Base-by-base conservation (phyloP, 1,140 invertebrate species). In the Oryzaephilus surinamensis region DNA sequence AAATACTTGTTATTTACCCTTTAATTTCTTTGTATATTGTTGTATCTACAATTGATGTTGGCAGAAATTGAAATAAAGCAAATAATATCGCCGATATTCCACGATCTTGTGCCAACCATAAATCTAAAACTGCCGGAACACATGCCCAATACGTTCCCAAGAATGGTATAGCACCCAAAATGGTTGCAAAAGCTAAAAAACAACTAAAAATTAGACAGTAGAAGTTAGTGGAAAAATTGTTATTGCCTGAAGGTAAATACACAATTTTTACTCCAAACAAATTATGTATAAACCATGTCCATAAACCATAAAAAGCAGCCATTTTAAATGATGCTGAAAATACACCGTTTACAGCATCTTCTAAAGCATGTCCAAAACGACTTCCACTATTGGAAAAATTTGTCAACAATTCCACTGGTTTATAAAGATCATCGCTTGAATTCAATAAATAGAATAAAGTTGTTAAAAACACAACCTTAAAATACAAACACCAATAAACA, bases 11-110 rank as follows among this genome's bases (percentile, higher is more conserved):
- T 14, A 43, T 38, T 19, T 65, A 96, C 92, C 91, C 90, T 71
- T 96, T 94, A 27, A 99, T 95, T 70, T 98, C 95, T 36, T 83
- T 84, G 55, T 98, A 97, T 48, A 99, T 95, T 10, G 91, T 82
- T 3, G 89, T 87, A 58, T 98, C 93, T 5, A 97, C 86, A 47
- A 84, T 73, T 35, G 80, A 85, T n/a, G 86, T 84, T 2, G 95
- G 92, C 14, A 93, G 67, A 53, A 97, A 79, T 54, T 96, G 92
- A 30, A 79, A 81, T 4, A 85, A 58, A 3, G 89, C 72, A 45
- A 98, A 79, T 0, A 89, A 49, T 17, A 89, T 58, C 0, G 93
- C 79, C 29, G 84, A 67, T 26, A 81, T 70, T 43, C 78, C 74
- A 45, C 83, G 72, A 45, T 80, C 82, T 54, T 93, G 81, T 4